Evolutionary conservation across 2,888 invertebrate genomes (phyloP).

Genomic region (Xestia sexstrigata): DNA sequence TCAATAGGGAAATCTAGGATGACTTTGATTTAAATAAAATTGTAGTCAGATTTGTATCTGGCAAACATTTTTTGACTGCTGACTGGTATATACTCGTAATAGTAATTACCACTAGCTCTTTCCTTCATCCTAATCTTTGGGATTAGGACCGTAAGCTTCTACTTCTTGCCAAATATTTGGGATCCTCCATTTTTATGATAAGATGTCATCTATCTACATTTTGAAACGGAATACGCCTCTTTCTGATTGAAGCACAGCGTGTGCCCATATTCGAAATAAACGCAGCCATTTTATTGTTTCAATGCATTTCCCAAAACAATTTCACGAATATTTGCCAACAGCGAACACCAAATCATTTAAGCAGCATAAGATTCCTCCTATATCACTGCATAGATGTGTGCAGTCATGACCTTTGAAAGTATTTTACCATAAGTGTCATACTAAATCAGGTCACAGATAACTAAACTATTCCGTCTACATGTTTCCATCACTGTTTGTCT

Average conservation of each 20-base stretch:
- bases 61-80: background rate
- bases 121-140: background rate
- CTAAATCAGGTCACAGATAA: slow-evolving; percentile 22
- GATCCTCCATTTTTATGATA: too few relatives aligned
- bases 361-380: background rate
- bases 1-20: background rate
- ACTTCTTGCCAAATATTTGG: background rate
- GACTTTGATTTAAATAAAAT: background rate
- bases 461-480: slow-evolving; percentile 20
- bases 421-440: background rate
- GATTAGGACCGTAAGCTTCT: background rate
- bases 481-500: slow-evolving; percentile 10
- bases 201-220: background rate
- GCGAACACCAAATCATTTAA: background rate
- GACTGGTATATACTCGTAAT: too few relatives aligned
- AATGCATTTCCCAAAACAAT: background rate
- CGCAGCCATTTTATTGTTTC: background rate
- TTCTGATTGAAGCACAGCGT: background rate
- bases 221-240: background rate
- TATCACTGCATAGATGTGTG: background rate
- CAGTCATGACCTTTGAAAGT: background rate
- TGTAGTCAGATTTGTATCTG: background rate
- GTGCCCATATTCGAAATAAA: background rate
- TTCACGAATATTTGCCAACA: background rate
- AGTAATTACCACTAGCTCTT: background rate